Evolutionary conservation across 2,113 vertebrate genomes (phyloP), one percentile per base, ranked within the genome.

Genomic region (Malurus elegans): DNA sequence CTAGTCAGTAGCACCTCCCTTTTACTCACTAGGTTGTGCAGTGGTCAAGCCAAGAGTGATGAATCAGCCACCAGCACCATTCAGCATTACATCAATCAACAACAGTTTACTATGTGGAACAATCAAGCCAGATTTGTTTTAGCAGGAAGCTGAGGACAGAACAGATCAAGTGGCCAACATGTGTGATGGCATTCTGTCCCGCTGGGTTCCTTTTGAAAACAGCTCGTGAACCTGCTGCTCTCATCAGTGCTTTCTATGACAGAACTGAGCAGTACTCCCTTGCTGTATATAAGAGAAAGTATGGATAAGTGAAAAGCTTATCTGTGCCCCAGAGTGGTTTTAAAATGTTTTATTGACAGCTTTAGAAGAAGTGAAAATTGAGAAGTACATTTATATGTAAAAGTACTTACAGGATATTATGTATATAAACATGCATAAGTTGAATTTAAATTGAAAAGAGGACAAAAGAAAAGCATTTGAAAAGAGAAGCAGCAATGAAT

Each of bases 121-220:
- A 80, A 64, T 86, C 28, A 81, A 84, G 84, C 40, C 2, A 3
- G 24, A 65, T 88, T 80, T 86, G 42, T 56, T 88, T 64, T 48
- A 74, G 45, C 80, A 87, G 78, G 74, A 82, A 94, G 38, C 57
- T 42, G 83, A 91, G 44, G 32, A 51, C 79, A 57, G 48, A 65
- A 56, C 42, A 85, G 53, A 57, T 87, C 61, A 72, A 31, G 56
- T 5, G 3, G 54, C n/a, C 62, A 88, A 12, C 54, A 18, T 26
- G n/a, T 61, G 36, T 0, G 0, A 29, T 1, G 2, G 21, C 3
- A 6, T 72, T 75, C 78, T 62, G 31, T 70, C 78, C 4, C 0
- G 5, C 53, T 38, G 28, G 14, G 32, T 32, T 79, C 40, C 87
- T 65, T 53, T 16, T 16, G 53, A 44, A 53, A 78, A 21, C 45